Conservation (phyloP, 1,140 invertebrate species). For the Ylistrum balloti region DNA sequence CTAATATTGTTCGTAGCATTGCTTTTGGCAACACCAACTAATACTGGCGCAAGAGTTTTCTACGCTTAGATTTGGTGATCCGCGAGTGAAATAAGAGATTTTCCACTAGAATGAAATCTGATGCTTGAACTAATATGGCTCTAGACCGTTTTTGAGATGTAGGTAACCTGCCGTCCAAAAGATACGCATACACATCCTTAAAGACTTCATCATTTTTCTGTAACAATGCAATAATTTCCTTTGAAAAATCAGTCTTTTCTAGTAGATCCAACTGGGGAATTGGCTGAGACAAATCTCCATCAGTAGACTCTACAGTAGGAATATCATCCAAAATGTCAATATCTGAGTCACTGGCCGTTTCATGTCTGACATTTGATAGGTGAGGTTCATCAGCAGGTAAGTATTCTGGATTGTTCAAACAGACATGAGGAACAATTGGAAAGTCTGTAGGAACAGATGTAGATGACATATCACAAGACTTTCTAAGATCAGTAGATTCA, state of each 20-base stretch:
- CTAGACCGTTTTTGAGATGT: constrained; percentile 46
- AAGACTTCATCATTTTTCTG: background rate
- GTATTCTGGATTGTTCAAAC: too few relatives aligned
- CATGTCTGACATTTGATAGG: too few relatives aligned
- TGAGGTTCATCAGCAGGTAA: too few relatives aligned
- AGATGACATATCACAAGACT: too few relatives aligned
- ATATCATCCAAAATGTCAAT: too few relatives aligned
- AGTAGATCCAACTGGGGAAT: background rate
- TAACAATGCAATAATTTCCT: background rate
- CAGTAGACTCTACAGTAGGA: too few relatives aligned
- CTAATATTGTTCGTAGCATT: constrained; percentile 44
- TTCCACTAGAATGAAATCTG: constrained; percentile 46
- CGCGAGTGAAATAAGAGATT: constrained; percentile 52
- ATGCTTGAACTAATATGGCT: constrained; percentile 42
- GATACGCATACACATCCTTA: constrained; percentile 22
- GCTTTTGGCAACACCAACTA: constrained; percentile 49
- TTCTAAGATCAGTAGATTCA: too few relatives aligned
- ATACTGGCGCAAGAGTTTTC: background rate
- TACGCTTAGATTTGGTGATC: constrained; percentile 45
- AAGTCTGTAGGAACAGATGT: too few relatives aligned
- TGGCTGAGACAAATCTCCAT: too few relatives aligned
- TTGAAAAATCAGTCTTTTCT: background rate
- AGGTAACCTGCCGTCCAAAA: constrained; percentile 46
- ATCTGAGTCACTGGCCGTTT: too few relatives aligned
- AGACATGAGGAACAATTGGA: too few relatives aligned